phyloP scores from a whole-genome alignment of 2,113 vertebrate species.

The Hemiscyllium ocellatum region DNA sequence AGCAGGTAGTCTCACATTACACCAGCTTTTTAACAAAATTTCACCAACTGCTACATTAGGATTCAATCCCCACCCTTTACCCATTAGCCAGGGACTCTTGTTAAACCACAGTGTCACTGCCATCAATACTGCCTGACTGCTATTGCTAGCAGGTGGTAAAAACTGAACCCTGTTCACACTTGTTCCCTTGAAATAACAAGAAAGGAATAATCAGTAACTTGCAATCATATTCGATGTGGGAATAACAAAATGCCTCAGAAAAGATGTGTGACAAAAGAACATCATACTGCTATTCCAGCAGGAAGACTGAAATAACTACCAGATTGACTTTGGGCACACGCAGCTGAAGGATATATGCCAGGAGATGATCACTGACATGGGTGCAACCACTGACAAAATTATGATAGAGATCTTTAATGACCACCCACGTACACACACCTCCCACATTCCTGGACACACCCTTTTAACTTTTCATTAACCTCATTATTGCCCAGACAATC shows the following conservation, averaged over 20 bases:
- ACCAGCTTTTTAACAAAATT: too few relatives aligned
- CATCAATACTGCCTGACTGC: too few relatives aligned
- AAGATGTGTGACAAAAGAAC: neutral
- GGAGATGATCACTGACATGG: neutral
- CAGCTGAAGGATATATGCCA: neutral
- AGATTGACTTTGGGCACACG: neutral
- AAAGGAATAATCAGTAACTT: neutral
- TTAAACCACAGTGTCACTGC: too few relatives aligned
- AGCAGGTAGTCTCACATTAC: too few relatives aligned
- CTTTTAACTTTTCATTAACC: slow-evolving; percentile 24
- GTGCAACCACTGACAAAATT: slow-evolving; percentile 2
- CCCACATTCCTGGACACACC: slow-evolving; percentile 24
- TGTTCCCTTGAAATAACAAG: neutral
- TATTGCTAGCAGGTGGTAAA: neutral
- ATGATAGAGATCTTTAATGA: neutral
- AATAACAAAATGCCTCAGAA: neutral
- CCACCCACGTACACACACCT: neutral
- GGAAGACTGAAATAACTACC: neutral
- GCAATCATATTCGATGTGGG: neutral
- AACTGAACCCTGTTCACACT: neutral
- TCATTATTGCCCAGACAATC: slow-evolving; percentile 31
- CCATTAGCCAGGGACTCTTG: too few relatives aligned
- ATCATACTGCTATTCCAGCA: neutral
- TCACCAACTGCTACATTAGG: too few relatives aligned
- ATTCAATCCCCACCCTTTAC: too few relatives aligned